Percentiles rank a stretch among this genome's conserved stretches.
Evolutionary conservation across 2,888 invertebrate species (phyloP).

Genomic region (Lasioglossum figueresi): DNA sequence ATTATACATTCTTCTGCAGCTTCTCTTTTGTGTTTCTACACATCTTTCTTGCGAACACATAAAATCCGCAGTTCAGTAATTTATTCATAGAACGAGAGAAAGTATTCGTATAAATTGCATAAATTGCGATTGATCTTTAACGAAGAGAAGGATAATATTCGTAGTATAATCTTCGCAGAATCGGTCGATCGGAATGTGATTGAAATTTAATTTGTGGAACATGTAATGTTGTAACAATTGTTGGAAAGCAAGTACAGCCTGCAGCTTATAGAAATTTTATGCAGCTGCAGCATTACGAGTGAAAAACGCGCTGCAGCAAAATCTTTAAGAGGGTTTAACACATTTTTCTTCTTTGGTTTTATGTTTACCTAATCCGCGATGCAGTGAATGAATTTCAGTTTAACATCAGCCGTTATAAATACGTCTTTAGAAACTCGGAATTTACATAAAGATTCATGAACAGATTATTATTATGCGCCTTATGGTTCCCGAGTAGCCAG

Average conservation of each 20-base stretch:
- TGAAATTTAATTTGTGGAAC: background rate
- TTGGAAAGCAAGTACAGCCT: background rate
- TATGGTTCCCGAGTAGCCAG: background rate
- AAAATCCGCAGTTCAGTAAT: background rate
- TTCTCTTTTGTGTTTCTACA: background rate
- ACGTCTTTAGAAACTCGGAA: background rate
- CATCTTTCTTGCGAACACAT: too few species aligned
- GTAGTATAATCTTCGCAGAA: background rate
- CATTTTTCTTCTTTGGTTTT: background rate
- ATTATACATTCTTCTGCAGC: background rate
- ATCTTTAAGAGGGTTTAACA: background rate
- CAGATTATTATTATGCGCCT: slow-evolving; percentile 9
- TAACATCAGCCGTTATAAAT: background rate
- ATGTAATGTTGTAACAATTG: background rate
- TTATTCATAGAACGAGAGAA: background rate
- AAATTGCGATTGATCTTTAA: background rate
- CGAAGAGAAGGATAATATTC: too few species aligned
- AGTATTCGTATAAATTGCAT: too few species aligned
- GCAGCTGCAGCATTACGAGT: background rate
- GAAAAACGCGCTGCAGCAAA: background rate
- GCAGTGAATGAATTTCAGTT: background rate
- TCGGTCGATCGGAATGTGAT: background rate
- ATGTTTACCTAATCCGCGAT: background rate
- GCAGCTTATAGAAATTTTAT: background rate
- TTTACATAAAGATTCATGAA: background rate